Conservation (phyloP, 1,140 invertebrate genomes). For the Bilobella aurantiaca region DNA sequence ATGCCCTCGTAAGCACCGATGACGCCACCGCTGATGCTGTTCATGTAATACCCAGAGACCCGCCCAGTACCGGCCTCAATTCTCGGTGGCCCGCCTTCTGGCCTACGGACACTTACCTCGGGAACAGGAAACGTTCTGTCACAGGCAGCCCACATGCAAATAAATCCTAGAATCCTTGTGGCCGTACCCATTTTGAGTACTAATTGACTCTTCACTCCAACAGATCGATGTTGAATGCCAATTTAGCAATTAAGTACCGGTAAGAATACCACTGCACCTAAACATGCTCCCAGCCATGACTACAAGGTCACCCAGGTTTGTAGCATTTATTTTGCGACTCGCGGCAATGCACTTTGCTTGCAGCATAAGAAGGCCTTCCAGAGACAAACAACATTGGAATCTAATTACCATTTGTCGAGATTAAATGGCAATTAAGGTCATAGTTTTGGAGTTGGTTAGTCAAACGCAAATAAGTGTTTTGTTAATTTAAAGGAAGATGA, state of each 20-base stretch:
- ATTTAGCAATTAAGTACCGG: neutral
- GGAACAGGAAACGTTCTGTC: constrained; percentile 5
- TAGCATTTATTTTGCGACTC: too few relatives aligned
- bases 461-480: too few relatives aligned
- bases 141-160: constrained; percentile 8
- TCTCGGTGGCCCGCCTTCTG: neutral
- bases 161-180: constrained; percentile 3
- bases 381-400: too few relatives aligned
- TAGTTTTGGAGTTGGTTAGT: too few relatives aligned
- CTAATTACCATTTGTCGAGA: too few relatives aligned
- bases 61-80: constrained; percentile 1
- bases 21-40: neutral
- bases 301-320: neutral
- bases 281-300: neutral
- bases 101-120: neutral
- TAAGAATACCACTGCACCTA: neutral
- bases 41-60: constrained; percentile 17
- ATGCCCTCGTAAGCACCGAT: constrained; percentile 54
- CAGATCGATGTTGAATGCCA: neutral
- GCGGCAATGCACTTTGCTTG: neutral
- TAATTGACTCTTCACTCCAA: neutral
- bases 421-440: too few relatives aligned
- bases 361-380: too few relatives aligned
- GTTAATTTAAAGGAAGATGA: too few relatives aligned
- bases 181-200: neutral